These are phyloP conservation scores for Nudaria mundana DNA, from an alignment of 2,888 invertebrate genomes.

Conservation along the genomic window DNA sequence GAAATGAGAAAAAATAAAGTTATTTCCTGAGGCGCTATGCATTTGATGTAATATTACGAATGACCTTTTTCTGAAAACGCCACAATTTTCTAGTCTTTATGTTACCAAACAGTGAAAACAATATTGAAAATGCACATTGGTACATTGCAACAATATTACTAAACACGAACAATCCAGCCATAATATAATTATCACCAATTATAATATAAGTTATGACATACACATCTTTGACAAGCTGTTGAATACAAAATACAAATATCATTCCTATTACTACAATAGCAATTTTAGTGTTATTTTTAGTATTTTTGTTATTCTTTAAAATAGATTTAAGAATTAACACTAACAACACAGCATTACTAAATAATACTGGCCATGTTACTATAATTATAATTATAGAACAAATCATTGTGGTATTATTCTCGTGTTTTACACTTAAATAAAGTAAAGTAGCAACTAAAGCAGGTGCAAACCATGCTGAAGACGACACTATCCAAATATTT, in stretches of 20 bases:
- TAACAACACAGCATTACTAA: slow-evolving; percentile 51
- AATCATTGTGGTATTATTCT: not conserved
- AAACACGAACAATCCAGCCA: slow-evolving; percentile 16
- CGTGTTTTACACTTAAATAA: slow-evolving; percentile 10
- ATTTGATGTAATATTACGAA: slow-evolving; percentile 14
- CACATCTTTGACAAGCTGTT: slow-evolving; percentile 54
- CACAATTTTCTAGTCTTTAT: slow-evolving; percentile 57
- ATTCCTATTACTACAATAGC: slow-evolving; percentile 53
- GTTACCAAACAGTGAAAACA: slow-evolving; percentile 70
- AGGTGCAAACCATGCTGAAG: slow-evolving; percentile 52
- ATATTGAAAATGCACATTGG: slow-evolving; percentile 57
- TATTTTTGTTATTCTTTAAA: slow-evolving; percentile 44
- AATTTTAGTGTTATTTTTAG: slow-evolving; percentile 45
- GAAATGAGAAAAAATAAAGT: no score
- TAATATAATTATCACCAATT: slow-evolving; percentile 14
- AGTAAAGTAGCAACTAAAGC: slow-evolving; percentile 30
- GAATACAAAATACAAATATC: slow-evolving; percentile 61
- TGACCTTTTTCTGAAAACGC: slow-evolving; percentile 29
- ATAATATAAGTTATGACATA: slow-evolving; percentile 44
- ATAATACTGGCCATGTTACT: slow-evolving; percentile 61
- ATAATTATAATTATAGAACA: slow-evolving; percentile 38
- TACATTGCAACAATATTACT: slow-evolving; percentile 49
- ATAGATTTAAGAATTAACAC: slow-evolving; percentile 50
- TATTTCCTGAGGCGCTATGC: no score
- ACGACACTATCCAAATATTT: slow-evolving; percentile 45